These are phyloP conservation scores for Propsilocerus akamusi DNA, from an alignment of 1,140 invertebrate genomes.

Conservation along the genomic window DNA sequence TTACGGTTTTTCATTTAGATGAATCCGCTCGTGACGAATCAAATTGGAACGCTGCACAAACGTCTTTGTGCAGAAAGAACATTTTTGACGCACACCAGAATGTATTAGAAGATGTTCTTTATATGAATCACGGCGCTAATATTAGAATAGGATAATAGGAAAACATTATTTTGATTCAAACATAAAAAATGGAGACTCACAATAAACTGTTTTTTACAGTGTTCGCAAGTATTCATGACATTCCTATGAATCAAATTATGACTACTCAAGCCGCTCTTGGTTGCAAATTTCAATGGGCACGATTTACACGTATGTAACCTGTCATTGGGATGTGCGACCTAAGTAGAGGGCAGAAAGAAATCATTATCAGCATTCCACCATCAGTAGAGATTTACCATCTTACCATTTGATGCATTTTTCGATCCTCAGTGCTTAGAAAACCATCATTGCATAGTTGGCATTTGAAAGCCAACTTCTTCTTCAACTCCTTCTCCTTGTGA, in stretches of 20 bases:
- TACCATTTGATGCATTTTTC: not conserved
- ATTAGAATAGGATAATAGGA: no score
- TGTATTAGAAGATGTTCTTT: conserved; percentile 34
- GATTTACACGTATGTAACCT: not conserved
- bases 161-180: no score
- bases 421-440: not conserved
- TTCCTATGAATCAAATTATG: not conserved
- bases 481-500: not conserved
- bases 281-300: not conserved
- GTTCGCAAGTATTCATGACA: not conserved
- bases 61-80: conserved; percentile 31
- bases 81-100: conserved; percentile 30
- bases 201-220: not conserved
- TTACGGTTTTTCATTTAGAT: conserved; percentile 34
- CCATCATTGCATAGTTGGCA: not conserved
- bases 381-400: no score
- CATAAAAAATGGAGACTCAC: no score
- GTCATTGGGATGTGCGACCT: not conserved
- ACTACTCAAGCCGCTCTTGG: not conserved
- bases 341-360: no score
- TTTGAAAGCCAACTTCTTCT: not conserved
- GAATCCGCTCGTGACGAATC: conserved; percentile 30
- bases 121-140: conserved; percentile 32
- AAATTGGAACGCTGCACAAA: conserved; percentile 35
- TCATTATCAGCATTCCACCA: no score